phyloP scores from a whole-genome alignment of 92 coral and sea anemone genomes.

The Epizoanthus scotinus region DNA sequence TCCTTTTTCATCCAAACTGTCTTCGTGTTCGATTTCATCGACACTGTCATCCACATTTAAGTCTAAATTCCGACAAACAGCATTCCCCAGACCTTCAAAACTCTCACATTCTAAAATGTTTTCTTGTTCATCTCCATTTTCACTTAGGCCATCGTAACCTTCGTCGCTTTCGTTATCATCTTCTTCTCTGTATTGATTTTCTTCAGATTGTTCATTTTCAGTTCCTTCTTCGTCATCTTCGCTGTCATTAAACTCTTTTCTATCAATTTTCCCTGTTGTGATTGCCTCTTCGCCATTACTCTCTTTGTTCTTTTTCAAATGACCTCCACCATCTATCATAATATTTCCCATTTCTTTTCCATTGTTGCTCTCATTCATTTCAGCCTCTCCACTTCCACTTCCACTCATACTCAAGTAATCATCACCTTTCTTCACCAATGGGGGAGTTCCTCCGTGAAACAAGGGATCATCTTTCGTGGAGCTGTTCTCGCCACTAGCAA shows the following conservation, averaged over 20 bases:
- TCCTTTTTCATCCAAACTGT: not conserved
- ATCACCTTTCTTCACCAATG: not conserved
- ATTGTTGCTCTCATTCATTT: not conserved
- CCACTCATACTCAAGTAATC: not conserved
- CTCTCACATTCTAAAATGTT: slow-evolving; percentile 2
- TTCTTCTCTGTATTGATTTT: not conserved
- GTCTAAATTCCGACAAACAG: slow-evolving; percentile 22
- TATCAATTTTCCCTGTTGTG: not conserved
- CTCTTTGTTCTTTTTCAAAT: not conserved
- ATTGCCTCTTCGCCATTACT: not conserved
- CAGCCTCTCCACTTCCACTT: not conserved
- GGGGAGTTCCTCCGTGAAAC: not conserved
- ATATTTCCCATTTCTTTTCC: not conserved
- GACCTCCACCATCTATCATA: not conserved
- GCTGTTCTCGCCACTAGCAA: too few relatives aligned
- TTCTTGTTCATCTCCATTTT: slow-evolving; percentile 10
- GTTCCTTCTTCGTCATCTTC: not conserved
- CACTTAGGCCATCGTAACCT: not conserved
- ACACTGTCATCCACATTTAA: not conserved
- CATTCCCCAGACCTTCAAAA: not conserved
- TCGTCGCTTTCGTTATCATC: not conserved
- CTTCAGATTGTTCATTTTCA: slow-evolving; percentile 3
- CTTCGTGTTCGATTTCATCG: slow-evolving; percentile 16
- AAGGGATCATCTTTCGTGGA: too few relatives aligned
- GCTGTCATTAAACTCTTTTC: slow-evolving; percentile 6